Base-by-base conservation (phyloP, 2,888 invertebrate species). In the Ophion costatus region DNA sequence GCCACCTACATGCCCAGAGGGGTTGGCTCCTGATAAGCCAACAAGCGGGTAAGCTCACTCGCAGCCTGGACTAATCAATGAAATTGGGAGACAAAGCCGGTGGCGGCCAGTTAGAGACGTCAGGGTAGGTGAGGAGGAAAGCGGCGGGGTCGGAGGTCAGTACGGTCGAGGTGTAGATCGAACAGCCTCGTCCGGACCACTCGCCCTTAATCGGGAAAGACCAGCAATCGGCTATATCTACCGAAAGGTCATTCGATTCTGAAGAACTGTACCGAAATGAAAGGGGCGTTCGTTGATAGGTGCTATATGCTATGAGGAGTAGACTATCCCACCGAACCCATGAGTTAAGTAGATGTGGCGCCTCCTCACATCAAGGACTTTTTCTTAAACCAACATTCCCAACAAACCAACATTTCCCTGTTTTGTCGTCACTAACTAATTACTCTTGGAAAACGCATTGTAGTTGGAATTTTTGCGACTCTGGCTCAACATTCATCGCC, bases 81-180 rank as follows among this genome's bases (percentile, higher is more conserved):
- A 90, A 93, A 93, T 93, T 93, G 93, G 91, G 89, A 92, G 93
- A 92, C 93, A 93, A 93, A 91, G 91, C 90, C 90, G 80, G 33
- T 57, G 76, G 71, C 73, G 85, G 80, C 80, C 82, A 82, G 82
- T 85, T 80, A 77, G 73, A 82, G 76, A 80, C 73, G 82, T 85
- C 82, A 80, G 73, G 73, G 42, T 33, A 90, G 90, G 89, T 89
- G 77, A 81, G 88, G 89, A 90, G 90, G 88, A 86, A 86, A 80
- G 76, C 57, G 74, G 79, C 42, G 67, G 88, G 89, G 88, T 86
- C 84, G 86, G 82, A 83, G 87, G 82, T 87, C 89, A 82, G 70
- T 74, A 57, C 71, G 85, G 80, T 77, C 73, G 82, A 83, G 86
- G 75, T 82, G 74, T 70, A 75, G 67, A 85, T 80, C 81, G 80